Base-by-base conservation (phyloP, 2,113 vertebrate species). In the Phylloscopus whistleri region DNA sequence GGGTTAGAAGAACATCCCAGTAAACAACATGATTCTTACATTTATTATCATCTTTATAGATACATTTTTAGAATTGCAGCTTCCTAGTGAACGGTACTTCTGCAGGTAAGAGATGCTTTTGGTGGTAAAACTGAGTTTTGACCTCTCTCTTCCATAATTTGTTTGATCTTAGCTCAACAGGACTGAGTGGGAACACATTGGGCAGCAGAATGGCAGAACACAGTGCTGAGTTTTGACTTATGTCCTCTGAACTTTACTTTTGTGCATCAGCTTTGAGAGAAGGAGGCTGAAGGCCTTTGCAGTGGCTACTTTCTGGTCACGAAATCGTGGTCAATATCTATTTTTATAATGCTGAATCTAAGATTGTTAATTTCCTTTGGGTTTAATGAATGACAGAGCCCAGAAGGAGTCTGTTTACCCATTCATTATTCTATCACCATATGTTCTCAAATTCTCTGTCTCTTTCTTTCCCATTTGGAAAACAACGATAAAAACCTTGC, bases 381-480 rank as follows among this genome's bases (percentile, higher is more conserved):
- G 76, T 83, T 92, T 62, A 88, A 19, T 58, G 79, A 84, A 86
- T 64, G 55, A 84, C 43, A 60, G 16, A 67, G 27, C 30, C 83
- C 64, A 59, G 72, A 86, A 74, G 35, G 33, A 64, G 14, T 49
- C 68, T 93, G 56, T 93, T 88, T 86, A 70, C n/a, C 30, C 21
- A 37, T 90, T 91, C 73, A 75, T 80, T 83, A 56, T 56, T 86
- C 72, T 67, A 4, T 51, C 64, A 67, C 48, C 48, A 31, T 88
- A 85, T 93, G 82, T 64, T 94, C 72, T 83, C 70, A 63, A 70
- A 84, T 91, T 91, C 75, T 39, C 27, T 21, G 9, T 74, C 55
- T 60, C 41, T 89, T 85, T 59, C 43, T 91, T 94, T 88, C 79
- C 69, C 43, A 7, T 70, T 83, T 92, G 64, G 88, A 90, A 92